Base-by-base conservation (phyloP, 2,888 invertebrate genomes). In the Tridacna gigas region DNA sequence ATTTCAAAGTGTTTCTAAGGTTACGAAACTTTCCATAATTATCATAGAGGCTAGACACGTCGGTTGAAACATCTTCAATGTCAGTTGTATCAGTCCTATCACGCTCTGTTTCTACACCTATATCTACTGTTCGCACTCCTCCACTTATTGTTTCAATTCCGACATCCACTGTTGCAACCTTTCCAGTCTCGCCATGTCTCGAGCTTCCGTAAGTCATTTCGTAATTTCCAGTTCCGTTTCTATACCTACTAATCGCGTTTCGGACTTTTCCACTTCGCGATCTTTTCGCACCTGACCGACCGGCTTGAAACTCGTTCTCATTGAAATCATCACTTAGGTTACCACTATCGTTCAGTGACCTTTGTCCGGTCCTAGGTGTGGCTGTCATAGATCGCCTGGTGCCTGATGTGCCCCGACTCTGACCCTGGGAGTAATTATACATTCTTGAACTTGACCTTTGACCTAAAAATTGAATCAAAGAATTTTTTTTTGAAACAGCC, bases 401-500 rank as follows among this genome's bases (percentile, higher is more conserved):
- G 11, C 47, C 47, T 12, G 69, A 47, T 45, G 47, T n/a, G 12
- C 47, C 69, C 0, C 69, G 45, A 47, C 69, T 69, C 5, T 25
- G 69, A 26, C 45, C 20, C 22, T 45, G 37, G 4, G 69, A 69
- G 15, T 22, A 69, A 22, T 47, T 47, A 45, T 47, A n/a, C 47
- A 47, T 47, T 20, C 69, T 37, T 18, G 69, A 69, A 45, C 37
- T 47, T n/a, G 69, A 69, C 45, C 69, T 69, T 22, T 69, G 69
- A 67, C 28, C 67, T 67, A 37, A 67, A 67, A 37, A 7, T 37
- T 37, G n/a, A n/a, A n/a, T n/a, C n/a, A n/a, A n/a, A n/a, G n/a
- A n/a, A n/a, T n/a, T n/a, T n/a, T n/a, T n/a, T n/a, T n/a, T n/a
- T n/a, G n/a, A n/a, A n/a, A n/a, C n/a, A n/a, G n/a, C n/a, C n/a